Base-by-base conservation (phyloP, 2,888 invertebrate genomes). In the Amphipyra tragopoginis region DNA sequence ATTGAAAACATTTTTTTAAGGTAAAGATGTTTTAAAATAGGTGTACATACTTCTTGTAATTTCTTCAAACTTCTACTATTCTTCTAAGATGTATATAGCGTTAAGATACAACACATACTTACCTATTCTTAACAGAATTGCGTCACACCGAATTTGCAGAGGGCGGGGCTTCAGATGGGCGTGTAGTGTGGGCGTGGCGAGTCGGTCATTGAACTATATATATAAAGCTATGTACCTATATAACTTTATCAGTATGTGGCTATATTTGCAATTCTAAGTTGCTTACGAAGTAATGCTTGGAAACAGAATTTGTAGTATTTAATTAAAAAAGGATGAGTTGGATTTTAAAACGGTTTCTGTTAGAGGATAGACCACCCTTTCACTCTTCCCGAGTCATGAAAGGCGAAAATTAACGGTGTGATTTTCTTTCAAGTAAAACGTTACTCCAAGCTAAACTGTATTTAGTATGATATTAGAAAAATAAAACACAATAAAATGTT, bases 201-300 rank as follows among this genome's bases (percentile, higher is more conserved):
- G 1, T 39, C 77, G 93, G 91, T 86, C 91, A 82, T 69, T 88
- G 91, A 92, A 84, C 76, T 73, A 77, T 65, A 75, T 78, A 75
- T 78, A 78, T 72, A 82, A 66, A 75, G 74, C 72, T 73, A 79
- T 65, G 72, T 81, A n/a, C n/a, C n/a, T n/a, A 58, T 78, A 84
- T 80, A 85, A 29, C 29, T 26, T 63, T 68, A 68, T 57, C 70
- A 76, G 81, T 84, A 83, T 81, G 81, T 78, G 68, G 61, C 58
- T 80, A 74, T 79, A 90, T 92, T 91, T 87, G 90, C 90, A 92
- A 92, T 91, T 91, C 92, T 88, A 90, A 88, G 81, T 83, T 71
- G 70, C 75, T 71, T 56, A 15, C 29, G 48, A 40, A 47, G 67
- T 50, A 47, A 15, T n/a, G 13, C 42, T 38, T 26, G 11, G 13